Conservation (phyloP, 2,113 vertebrate species). For the Gadus chalcogrammus region DNA sequence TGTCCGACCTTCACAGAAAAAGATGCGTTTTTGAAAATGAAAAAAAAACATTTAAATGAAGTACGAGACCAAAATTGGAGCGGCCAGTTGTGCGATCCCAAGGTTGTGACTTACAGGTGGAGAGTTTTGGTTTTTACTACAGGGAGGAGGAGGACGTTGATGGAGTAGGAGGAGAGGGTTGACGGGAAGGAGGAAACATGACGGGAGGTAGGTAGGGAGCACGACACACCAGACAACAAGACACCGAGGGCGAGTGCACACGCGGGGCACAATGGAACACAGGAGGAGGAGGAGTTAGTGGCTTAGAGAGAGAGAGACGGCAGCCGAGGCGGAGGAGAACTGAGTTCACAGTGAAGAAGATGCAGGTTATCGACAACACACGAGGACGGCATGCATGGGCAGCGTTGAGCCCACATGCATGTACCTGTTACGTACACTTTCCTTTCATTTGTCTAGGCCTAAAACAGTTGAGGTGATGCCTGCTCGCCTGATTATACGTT, state of each 20-base stretch:
- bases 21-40: conserved; percentile 8
- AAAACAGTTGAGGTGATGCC: no score
- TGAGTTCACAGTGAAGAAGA: background rate
- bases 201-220: background rate
- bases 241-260: background rate
- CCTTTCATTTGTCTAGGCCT: background rate
- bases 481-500: no score
- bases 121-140: conserved; percentile 55
- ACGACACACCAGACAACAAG: background rate
- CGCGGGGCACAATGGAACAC: background rate
- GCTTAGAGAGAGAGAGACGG: no score
- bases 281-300: background rate
- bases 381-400: background rate
- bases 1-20: background rate
- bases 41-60: conserved; percentile 10
- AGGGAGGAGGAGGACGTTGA: conserved; percentile 32
- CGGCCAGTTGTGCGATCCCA: background rate
- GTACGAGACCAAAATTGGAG: background rate
- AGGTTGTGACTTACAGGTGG: conserved; percentile 51
- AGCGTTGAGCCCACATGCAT: background rate
- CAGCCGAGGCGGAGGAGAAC: background rate
- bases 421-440: background rate
- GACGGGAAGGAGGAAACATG: conserved; percentile 34
- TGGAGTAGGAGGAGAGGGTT: conserved; percentile 32
- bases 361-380: background rate